phyloP scores from a whole-genome alignment of 2,888 invertebrate genomes.

The Stegophylla sp. region DNA sequence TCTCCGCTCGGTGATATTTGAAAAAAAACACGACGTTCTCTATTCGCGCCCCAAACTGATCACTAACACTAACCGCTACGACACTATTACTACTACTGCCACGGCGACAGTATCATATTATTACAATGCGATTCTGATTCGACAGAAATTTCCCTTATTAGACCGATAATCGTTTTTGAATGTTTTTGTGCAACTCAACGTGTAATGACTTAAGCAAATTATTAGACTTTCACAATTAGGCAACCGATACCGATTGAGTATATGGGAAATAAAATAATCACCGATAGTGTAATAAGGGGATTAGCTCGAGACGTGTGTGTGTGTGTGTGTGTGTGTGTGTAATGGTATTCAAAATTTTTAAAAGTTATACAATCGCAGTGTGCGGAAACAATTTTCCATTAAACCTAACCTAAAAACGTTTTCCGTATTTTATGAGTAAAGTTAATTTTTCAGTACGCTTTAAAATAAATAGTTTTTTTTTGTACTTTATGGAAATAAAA shows the following conservation, averaged over 20 bases:
- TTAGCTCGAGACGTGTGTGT: neutral
- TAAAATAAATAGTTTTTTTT: no score
- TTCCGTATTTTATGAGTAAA: no score
- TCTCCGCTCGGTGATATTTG: no score
- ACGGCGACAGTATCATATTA: neutral
- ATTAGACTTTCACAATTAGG: conserved; percentile 46
- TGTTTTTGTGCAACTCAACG: conserved; percentile 2
- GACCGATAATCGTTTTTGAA: conserved; percentile 34
- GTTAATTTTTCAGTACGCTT: neutral
- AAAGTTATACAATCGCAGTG: neutral
- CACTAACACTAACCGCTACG: neutral
- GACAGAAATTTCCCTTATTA: conserved; percentile 5
- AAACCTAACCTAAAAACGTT: no score
- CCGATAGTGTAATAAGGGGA: neutral
- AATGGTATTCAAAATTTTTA: neutral
- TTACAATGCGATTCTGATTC: conserved; percentile 10
- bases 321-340: neutral
- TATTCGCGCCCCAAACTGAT: no score
- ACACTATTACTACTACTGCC: neutral
- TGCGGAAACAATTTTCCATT: no score
- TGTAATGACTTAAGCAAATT: conserved; percentile 2
- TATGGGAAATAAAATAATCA: conserved; percentile 1
- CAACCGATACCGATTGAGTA: conserved; percentile 19
- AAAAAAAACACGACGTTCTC: no score
- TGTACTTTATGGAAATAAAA: neutral